Base-by-base conservation (phyloP, 2,797 vertebrate species). In the Rhinella marina region DNA sequence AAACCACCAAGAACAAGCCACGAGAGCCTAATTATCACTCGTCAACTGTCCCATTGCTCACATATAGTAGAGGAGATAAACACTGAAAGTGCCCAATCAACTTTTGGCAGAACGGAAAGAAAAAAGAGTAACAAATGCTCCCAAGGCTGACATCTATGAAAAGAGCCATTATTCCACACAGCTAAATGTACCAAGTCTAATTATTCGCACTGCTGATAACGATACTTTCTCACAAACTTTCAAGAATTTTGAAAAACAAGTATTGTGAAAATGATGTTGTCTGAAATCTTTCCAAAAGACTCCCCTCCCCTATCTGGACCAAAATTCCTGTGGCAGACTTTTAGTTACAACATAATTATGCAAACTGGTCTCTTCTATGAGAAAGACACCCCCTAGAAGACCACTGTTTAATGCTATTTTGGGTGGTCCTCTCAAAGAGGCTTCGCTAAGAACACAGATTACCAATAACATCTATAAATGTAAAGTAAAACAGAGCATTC, bases 1-100 rank as follows among this genome's bases (percentile, higher is more conserved):
- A 48, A 81, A 84, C 29, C 86, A 88, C 62, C 14, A 87, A 80
- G 78, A 86, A 88, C 48, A 83, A 92, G 92, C 92, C 94, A 93
- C 95, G 94, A 94, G 93, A 94, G 93, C 92, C 92, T 93, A 93
- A 92, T 95, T 95, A 95, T 93, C 92, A 93, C 91, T 88, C 80
- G 89, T 91, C 91, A 89, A 92, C 90, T 91, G 91, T 89, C 92
- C 54, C 81, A 56, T 77, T 82, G 78, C 89, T 90, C 86, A 7
- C 32, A n/a, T 1, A 90, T 84, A 94, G 91, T 41, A 72, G 0
- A 82, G 85, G 82, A 88, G 82, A 88, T 17, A 50, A 81, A 78
- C 89, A 41, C 84, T 59, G 78, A 86, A 89, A 54, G 64, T 84
- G 77, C 52, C 13, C 14, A 84, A 0, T 41, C 72, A 87, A 84